phyloP scores from a whole-genome alignment of 2,113 vertebrate species.

The Sapayoa aenigma region DNA sequence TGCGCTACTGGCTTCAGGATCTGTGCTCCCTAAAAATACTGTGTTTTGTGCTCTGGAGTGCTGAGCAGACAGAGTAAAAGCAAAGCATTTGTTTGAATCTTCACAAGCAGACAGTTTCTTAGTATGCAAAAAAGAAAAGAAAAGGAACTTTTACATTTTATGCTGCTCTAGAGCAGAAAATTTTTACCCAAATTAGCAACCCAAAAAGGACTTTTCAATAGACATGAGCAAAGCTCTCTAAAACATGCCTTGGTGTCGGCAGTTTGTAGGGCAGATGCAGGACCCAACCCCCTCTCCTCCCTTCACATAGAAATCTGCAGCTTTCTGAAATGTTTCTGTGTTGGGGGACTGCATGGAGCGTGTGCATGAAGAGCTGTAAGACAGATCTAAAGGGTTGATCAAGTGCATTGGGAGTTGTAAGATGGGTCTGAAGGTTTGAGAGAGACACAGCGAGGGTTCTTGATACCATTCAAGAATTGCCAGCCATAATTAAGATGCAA shows the following conservation, averaged over 20 bases:
- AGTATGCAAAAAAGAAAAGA: neutral
- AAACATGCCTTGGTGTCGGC: neutral
- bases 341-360: neutral
- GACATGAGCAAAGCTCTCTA: neutral
- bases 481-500: neutral
- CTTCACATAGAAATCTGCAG: neutral
- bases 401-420: neutral
- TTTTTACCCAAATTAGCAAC: neutral
- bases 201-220: neutral
- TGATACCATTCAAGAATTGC: neutral
- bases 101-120: neutral
- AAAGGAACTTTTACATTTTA: neutral
- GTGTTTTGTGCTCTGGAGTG: neutral
- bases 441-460: neutral
- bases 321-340: neutral
- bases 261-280: accelerated
- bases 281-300: neutral
- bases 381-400: neutral
- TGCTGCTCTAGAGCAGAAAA: neutral
- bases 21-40: conserved; percentile 13
- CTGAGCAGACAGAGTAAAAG: conserved; percentile 14
- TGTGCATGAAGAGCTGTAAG: neutral
- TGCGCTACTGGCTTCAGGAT: conserved; percentile 55
- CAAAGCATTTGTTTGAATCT: neutral
- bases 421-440: neutral